Evolutionary conservation across 2,113 vertebrate species (phyloP).

Genomic region (Gallinago undulata): DNA sequence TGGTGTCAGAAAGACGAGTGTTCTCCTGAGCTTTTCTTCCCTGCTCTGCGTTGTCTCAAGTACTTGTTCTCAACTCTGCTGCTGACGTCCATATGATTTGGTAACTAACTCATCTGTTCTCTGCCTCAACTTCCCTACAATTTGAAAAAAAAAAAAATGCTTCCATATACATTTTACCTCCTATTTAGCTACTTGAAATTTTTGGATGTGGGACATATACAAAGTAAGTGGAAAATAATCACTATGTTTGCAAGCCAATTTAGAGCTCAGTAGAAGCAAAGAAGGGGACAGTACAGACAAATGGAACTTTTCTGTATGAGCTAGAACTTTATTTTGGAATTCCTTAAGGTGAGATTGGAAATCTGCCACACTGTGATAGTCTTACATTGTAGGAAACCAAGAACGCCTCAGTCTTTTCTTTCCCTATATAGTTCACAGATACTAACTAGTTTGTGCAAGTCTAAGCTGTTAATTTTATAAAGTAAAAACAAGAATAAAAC

Average conservation of each 20-base stretch:
- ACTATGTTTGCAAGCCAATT: neutral
- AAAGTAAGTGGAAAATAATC: neutral
- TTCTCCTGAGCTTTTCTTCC: neutral
- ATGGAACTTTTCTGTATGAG: conserved; percentile 7
- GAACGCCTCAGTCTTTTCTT: neutral
- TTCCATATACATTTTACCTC: neutral
- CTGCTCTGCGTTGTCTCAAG: neutral
- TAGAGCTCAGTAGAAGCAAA: neutral
- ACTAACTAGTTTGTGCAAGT: neutral
- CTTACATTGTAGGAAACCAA: neutral
- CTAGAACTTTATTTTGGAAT: conserved; percentile 20
- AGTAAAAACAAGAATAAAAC: neutral
- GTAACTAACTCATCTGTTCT: neutral
- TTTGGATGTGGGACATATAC: neutral
- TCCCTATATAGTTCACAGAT: neutral
- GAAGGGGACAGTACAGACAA: neutral
- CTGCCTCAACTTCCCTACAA: neutral
- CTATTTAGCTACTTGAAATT: neutral
- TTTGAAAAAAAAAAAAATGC: neutral
- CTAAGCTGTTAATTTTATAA: conserved; percentile 15
- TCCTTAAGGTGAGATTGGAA: neutral
- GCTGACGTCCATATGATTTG: conserved; percentile 10
- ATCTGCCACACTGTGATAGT: neutral
- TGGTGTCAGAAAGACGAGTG: neutral
- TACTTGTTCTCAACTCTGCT: neutral